Base-by-base conservation (phyloP, 1,140 invertebrate genomes). In the Cydia strobilella region DNA sequence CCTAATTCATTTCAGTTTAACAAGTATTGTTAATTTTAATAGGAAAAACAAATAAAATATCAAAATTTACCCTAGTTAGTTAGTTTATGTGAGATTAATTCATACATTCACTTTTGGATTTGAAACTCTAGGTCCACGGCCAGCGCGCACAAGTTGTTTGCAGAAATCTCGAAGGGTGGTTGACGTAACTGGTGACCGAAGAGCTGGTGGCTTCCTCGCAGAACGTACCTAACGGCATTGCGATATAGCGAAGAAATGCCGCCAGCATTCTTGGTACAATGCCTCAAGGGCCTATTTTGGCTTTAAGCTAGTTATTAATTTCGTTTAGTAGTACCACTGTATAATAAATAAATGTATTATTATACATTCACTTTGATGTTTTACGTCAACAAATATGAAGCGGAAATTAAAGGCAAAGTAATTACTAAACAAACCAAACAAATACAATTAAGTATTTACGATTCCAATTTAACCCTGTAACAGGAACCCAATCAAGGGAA, bases 361-460 rank as follows among this genome's bases (percentile, higher is more conserved):
- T n/a, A 31, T 35, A 39, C 65, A n/a, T 18, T 18, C 31, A 69
- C 65, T 69, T 69, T 69, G 65, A 69, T 69, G 65, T 39, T 69
- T 69, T 39, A 69, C 65, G 27, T 69, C 31, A 18, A 69, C 35
- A 35, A 69, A 69, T 35, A 39, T 35, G 18, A 39, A 69, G 31
- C 65, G 65, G 35, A 69, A 69, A 69, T 69, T 69, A 69, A 35
- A 69, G 65, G 65, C 15, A 69, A 69, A 69, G 65, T 69, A 69
- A 69, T 69, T 69, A 69, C 42, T 69, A 69, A 69, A 35, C 65
- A 42, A 69, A 69, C 23, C 65, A 69, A 69, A 69, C 35, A 69
- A 69, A 69, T 35, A 69, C 35, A 69, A 69, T 69, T n/a, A n/a
- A n/a, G n/a, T n/a, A n/a, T n/a, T n/a, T 69, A 69, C 35, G 65